A percentile compares a stretch with the other conserved stretches of the same genome.
phyloP scores from a whole-genome alignment of 2,888 invertebrate genomes.

The Proisotoma minuta region DNA sequence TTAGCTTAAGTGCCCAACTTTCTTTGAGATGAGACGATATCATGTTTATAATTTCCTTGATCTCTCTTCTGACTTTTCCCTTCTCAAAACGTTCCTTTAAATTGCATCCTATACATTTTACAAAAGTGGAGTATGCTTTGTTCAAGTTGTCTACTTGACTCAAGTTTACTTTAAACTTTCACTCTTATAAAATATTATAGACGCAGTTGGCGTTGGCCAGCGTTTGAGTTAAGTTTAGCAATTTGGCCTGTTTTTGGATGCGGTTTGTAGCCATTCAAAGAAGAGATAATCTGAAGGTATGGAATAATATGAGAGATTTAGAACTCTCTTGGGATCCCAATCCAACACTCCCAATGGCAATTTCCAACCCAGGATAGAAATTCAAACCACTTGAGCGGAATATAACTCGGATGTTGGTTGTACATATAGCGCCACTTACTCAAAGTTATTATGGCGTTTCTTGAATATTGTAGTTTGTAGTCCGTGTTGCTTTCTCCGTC shows the following conservation, averaged over 20 bases:
- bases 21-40: neutral
- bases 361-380: neutral
- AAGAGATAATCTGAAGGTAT: conserved; percentile 20
- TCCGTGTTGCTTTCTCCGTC: neutral
- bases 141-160: too few relatives aligned
- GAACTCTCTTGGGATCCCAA: conserved; percentile 29
- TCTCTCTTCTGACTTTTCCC: neutral
- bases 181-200: too few relatives aligned
- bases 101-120: too few relatives aligned
- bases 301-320: conserved; percentile 36
- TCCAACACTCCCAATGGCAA: conserved; percentile 9
- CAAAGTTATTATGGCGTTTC: neutral
- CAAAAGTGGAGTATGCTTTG: too few relatives aligned
- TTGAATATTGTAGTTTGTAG: neutral
- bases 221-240: too few relatives aligned
- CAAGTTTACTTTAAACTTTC: too few relatives aligned
- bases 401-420: neutral
- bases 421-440: neutral
- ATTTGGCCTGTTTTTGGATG: conserved; percentile 8
- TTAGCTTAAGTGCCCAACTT: neutral
- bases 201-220: too few relatives aligned
- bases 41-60: neutral
- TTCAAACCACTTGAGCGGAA: neutral
- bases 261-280: neutral
- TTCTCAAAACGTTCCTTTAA: too few relatives aligned